phyloP scores from a whole-genome alignment of 2,888 invertebrate species.

The Thera britannica region DNA sequence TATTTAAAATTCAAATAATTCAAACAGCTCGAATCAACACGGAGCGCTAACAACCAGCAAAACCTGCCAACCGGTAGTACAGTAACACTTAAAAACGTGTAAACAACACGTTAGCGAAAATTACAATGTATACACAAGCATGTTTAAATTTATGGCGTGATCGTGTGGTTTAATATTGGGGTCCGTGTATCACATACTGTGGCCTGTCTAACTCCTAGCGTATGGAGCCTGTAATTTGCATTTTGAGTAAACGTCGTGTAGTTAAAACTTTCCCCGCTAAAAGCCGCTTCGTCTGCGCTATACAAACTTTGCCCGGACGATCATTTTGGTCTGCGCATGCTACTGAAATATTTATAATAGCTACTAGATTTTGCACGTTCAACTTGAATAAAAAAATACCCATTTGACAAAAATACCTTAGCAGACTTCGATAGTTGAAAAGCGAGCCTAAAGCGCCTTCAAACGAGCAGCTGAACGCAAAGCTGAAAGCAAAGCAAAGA shows the following conservation, averaged over 20 bases:
- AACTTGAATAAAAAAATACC: background rate
- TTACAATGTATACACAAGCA: conserved; percentile 65
- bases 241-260: conserved; percentile 77
- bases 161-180: conserved; percentile 81
- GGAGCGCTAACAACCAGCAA: conserved; percentile 16
- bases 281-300: conserved; percentile 66
- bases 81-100: conserved; percentile 63
- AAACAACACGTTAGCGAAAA: conserved; percentile 68
- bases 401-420: background rate
- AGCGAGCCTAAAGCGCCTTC: too few relatives aligned
- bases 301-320: conserved; percentile 62
- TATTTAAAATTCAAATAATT: conserved; percentile 18
- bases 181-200: conserved; percentile 75
- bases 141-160: conserved; percentile 73
- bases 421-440: too few relatives aligned
- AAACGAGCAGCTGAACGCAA: too few relatives aligned
- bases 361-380: conserved; percentile 1
- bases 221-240: conserved; percentile 79
- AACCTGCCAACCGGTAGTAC: conserved; percentile 37
- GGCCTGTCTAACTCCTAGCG: conserved; percentile 64
- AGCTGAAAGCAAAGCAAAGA: too few relatives aligned
- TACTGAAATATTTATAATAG: conserved; percentile 53
- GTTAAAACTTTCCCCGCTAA: conserved; percentile 76
- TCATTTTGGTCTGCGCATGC: conserved; percentile 54
- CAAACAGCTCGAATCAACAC: conserved; percentile 19